Base-by-base conservation (phyloP, 2,888 invertebrate genomes). In the Cryptus armator region DNA sequence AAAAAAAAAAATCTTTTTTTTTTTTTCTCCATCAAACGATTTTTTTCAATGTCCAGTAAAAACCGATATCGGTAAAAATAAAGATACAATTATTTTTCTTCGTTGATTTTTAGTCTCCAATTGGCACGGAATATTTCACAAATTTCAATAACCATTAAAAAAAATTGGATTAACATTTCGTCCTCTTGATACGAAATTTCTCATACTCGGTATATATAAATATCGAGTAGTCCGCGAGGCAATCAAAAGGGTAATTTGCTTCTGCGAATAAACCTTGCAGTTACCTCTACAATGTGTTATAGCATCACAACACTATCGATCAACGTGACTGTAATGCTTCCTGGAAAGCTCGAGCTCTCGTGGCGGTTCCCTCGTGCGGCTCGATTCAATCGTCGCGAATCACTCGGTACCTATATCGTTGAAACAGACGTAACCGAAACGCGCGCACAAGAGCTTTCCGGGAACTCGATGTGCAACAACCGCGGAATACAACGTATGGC, bases 251-350 rank as follows among this genome's bases (percentile, higher is more conserved):
- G 77, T 66, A 66, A 72, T 77, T 72, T 83, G 29, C 67, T 24
- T 72, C 67, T 5, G 56, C 77, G 46, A 77, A 59, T 71, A 10
- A 3, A 24, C n/a, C 51, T 29, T 59, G 43, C 51, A 48, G 29
- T 29, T 53, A 62, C 32, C 62, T 16, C 51, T 3, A 70, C 43
- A 66, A 16, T 43, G 43, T 16, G 43, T 37, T 51, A 70, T 70
- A 70, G 14, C 48, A 19, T 51, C 19, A 68, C 68, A 68, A 77
- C 59, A 29, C 48, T 44, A 67, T 82, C 77, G 77, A 77, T 81
- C 81, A 76, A 68, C 43, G 56, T 56, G 32, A 76, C 14, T 70
- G 14, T 62, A 71, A 81, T 64, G 70, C 75, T 76, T 81, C 70
- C 14, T 29, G 68, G 51, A 62, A 81, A 81, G 53, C 44, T 70